Conservation (phyloP, 2,797 vertebrate genomes). For the Sebastolobus altivelis region DNA sequence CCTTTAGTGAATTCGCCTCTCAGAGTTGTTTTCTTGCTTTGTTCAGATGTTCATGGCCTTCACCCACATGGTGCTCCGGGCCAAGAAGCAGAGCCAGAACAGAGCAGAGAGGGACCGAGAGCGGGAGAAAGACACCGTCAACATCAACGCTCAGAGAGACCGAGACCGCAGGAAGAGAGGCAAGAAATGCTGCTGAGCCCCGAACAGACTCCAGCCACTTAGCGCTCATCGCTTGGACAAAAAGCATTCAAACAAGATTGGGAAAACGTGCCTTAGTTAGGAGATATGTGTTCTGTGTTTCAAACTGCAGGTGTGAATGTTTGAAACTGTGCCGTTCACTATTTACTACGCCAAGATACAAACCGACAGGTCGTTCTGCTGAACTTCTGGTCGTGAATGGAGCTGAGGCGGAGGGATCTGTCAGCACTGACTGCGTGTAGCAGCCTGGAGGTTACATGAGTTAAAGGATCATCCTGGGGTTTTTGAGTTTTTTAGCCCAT, state of each 20-base stretch:
- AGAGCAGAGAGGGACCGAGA: slow-evolving; percentile 82
- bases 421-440: slow-evolving; percentile 38
- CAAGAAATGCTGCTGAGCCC: slow-evolving; percentile 86
- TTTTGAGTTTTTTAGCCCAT: not conserved
- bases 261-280: slow-evolving; percentile 30
- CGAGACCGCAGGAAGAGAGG: slow-evolving; percentile 83
- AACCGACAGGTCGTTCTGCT: not conserved
- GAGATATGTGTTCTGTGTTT: slow-evolving; percentile 7
- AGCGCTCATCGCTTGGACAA: too few species aligned
- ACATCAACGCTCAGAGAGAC: slow-evolving; percentile 86
- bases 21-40: not conserved
- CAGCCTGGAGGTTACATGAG: slow-evolving; percentile 22
- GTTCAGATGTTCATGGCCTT: slow-evolving; percentile 91
- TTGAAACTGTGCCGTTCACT: not conserved
- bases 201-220: not conserved
- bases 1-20: too few species aligned
- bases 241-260: not conserved
- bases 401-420: slow-evolving; percentile 6
- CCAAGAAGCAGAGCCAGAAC: slow-evolving; percentile 88
- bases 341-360: not conserved
- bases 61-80: slow-evolving; percentile 87
- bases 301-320: slow-evolving; percentile 25
- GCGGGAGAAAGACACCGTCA: slow-evolving; percentile 86
- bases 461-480: slow-evolving; percentile 50
- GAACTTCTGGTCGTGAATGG: not conserved